Base-by-base conservation (phyloP, 1,140 invertebrate species). In the Heliconius nattereri region DNA sequence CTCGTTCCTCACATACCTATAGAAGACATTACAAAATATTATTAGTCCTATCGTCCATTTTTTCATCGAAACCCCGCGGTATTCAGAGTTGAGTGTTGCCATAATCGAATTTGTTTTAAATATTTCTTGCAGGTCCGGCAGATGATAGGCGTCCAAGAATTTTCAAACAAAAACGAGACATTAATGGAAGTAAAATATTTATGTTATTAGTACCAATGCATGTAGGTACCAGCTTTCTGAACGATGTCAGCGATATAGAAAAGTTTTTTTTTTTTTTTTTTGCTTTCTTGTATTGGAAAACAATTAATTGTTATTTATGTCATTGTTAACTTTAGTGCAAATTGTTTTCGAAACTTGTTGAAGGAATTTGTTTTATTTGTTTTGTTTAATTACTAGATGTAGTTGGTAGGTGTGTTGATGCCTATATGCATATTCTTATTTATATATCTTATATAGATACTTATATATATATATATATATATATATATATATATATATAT, bases 81-180 rank as follows among this genome's bases (percentile, higher is more conserved):
- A 35, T 7, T 35, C 6, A 35, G 32, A 16, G 13, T 7, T 3
- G 16, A 20, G 16, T 20, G 6, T 57, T 57, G 54, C 54, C 54
- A 8, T 23, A 57, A 57, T 23, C 54, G 54, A 57, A 23, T 57
- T 57, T n/a, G n/a, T 57, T 23, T 3, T 23, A 57, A 57, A 57
- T n/a, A 57, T 57, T 26, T 66, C n/a, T 66, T 66, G n/a, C 9
- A 3, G 11, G 57, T 66, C 9, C 20, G 23, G n/a, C 54, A 57
- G 54, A 57, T 57, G 57, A 66, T 66, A 66, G n/a, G 23, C 57
- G 11, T 66, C n/a, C n/a, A 57, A 57, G 54, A 57, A 57, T 57
- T 35, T 35, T n/a, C 7, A n/a, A 57, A 57, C n/a, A 57, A 57
- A 57, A 66, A 66, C 54, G 7, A n/a, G 3, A 6, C 3, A 3